Percentiles rank a stretch among this genome's conserved stretches.
phyloP scores from a whole-genome alignment of 2,888 invertebrate species.

The Drosophila paranaensis region DNA sequence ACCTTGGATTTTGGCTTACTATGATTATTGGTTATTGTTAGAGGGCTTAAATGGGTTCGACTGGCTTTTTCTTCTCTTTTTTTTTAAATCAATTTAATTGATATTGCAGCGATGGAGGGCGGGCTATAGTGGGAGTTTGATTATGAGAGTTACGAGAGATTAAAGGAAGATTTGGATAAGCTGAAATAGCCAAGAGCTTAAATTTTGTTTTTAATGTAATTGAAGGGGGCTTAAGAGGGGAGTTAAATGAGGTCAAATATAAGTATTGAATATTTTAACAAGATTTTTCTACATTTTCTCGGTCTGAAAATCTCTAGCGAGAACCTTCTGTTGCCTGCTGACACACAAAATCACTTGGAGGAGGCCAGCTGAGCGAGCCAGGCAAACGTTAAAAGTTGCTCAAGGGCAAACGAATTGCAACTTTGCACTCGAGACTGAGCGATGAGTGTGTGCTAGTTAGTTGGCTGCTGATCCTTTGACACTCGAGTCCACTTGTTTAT shows the following conservation, averaged over 20 bases:
- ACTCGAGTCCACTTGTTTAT: slow-evolving; percentile 13
- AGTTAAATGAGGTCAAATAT: no score
- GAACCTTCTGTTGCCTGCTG: not conserved
- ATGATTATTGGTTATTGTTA: slow-evolving; percentile 5
- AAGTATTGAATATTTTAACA: no score
- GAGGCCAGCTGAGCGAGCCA: not conserved
- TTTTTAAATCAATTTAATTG: slow-evolving; percentile 53
- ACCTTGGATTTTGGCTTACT: not conserved
- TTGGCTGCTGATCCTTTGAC: slow-evolving; percentile 10
- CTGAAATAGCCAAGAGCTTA: not conserved
- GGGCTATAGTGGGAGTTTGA: not conserved
- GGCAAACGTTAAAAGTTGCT: not conserved
- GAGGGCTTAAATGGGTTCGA: slow-evolving; percentile 5
- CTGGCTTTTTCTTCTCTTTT: slow-evolving; percentile 12
- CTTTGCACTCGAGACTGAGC: slow-evolving; percentile 1
- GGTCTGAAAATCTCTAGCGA: no score
- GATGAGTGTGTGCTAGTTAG: slow-evolving; percentile 1
- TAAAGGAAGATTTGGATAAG: not conserved
- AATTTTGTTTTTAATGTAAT: not conserved
- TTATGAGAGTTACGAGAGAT: slow-evolving; percentile 1
- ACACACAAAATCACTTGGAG: slow-evolving; percentile 10
- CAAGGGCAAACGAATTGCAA: slow-evolving; percentile 13
- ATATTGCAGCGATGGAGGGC: slow-evolving; percentile 14
- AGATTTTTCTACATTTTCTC: no score
- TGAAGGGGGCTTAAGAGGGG: not conserved